Percentiles rank a stretch among this genome's conserved stretches.
phyloP scores from a whole-genome alignment of 2,797 vertebrate genomes.

The Tolypeutes matacus region DNA sequence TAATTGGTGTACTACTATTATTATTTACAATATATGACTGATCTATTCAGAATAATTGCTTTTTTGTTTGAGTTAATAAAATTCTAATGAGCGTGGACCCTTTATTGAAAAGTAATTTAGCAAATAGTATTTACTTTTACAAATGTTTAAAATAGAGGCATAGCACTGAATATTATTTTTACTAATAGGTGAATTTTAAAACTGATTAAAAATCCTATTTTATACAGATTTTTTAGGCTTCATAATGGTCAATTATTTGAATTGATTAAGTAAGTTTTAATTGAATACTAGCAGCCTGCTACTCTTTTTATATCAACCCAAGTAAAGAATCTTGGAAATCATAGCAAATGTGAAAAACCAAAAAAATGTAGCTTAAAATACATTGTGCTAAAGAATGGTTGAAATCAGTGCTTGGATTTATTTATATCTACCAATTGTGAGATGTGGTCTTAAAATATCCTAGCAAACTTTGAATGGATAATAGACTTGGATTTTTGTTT shows the following conservation, averaged over 20 bases:
- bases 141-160: neutral
- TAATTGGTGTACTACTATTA: neutral
- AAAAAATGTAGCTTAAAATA: neutral
- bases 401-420: neutral
- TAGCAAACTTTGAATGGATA: neutral
- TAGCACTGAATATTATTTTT: neutral
- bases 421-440: neutral
- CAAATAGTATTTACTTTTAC: neutral
- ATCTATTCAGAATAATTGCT: neutral
- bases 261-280: conserved; percentile 26
- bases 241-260: neutral
- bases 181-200: conserved; percentile 15
- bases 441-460: conserved; percentile 38
- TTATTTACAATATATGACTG: neutral
- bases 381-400: neutral
- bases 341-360: conserved; percentile 5
- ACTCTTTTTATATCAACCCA: neutral
- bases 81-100: neutral
- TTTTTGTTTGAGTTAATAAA: neutral
- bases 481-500: conserved; percentile 43
- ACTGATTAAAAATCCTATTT: neutral
- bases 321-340: conserved; percentile 38
- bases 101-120: conserved; percentile 1
- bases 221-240: neutral
- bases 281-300: neutral